Percentiles rank a stretch among this genome's conserved stretches.
Evolutionary conservation across 2,113 vertebrate species (phyloP).

Genomic region (Melanerpes aurifrons): DNA sequence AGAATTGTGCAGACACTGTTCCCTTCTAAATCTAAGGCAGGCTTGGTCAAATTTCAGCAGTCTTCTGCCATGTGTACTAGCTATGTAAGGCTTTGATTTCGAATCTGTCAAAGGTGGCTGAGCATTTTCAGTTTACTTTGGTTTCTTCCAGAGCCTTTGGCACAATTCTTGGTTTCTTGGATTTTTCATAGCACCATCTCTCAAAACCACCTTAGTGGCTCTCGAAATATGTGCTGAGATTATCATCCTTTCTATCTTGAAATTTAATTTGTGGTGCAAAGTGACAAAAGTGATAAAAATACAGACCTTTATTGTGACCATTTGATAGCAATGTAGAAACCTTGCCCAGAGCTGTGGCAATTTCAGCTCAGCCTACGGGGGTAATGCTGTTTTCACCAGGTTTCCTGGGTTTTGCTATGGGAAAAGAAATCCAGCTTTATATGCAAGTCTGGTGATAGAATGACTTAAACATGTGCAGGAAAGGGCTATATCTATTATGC

Average conservation of each 20-base stretch:
- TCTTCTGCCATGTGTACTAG: not conserved
- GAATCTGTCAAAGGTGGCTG: not conserved
- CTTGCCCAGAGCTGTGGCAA: not conserved
- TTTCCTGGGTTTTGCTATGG: not conserved
- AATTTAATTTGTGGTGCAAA: constrained; percentile 20
- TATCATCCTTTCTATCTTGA: not conserved
- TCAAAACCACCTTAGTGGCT: not conserved
- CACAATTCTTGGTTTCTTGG: constrained; percentile 4
- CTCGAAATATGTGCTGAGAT: constrained; percentile 7
- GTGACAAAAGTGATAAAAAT: not conserved
- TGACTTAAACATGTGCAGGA: not conserved
- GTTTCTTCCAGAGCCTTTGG: constrained; percentile 36
- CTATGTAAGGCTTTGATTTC: constrained; percentile 3
- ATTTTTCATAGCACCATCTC: not conserved
- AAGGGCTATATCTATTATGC: not conserved
- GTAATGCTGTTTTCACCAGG: not conserved
- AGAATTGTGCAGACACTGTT: not conserved
- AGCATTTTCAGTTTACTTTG: constrained; percentile 26
- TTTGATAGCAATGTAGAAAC: not conserved
- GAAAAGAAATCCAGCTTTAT: constrained; percentile 12
- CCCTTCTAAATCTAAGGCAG: constrained; percentile 8
- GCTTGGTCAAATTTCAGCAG: not conserved
- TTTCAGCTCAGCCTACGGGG: not conserved
- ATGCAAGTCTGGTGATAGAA: not conserved
- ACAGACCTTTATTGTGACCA: not conserved